Evolutionary conservation across 2,113 vertebrate species (phyloP).

Genomic region (Ceyx melanurus): DNA sequence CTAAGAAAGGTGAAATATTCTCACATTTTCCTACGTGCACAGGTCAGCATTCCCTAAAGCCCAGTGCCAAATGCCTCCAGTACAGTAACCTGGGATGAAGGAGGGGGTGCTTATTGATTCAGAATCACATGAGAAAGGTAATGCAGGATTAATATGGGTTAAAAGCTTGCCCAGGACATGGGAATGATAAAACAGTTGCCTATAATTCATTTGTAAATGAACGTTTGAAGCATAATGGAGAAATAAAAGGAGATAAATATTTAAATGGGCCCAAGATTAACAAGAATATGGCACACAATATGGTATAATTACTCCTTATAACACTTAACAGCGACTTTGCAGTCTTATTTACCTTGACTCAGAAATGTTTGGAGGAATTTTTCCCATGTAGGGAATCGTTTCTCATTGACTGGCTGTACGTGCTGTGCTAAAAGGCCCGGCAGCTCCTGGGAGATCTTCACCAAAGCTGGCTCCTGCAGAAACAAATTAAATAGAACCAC

Average conservation of each 20-base stretch:
- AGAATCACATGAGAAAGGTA: not conserved
- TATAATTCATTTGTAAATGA: conserved; percentile 41
- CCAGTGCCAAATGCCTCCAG: not conserved
- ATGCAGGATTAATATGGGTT: not conserved
- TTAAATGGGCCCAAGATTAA: conserved; percentile 56
- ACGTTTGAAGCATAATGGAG: conserved; percentile 30
- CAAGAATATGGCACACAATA: conserved; percentile 62
- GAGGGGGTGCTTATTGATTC: not conserved
- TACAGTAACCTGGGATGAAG: not conserved
- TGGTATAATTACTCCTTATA: conserved; percentile 58
- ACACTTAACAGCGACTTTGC: conserved; percentile 67
- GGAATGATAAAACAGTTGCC: not conserved
- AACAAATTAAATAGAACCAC: conserved; percentile 83
- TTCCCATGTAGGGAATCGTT: conserved; percentile 87
- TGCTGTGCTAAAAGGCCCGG: conserved; percentile 86
- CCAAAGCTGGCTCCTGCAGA: conserved; percentile 85
- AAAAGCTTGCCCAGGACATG: not conserved
- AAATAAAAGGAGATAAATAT: conserved; percentile 42
- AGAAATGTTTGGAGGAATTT: conserved; percentile 89
- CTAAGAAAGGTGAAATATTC: not conserved
- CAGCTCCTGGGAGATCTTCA: conserved; percentile 88
- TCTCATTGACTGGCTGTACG: conserved; percentile 84
- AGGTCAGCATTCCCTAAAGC: not conserved
- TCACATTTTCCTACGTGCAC: not conserved
- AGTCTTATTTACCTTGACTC: conserved; percentile 89